Conservation (phyloP, 2,797 vertebrate species). For the Onychomys leucogaster region DNA sequence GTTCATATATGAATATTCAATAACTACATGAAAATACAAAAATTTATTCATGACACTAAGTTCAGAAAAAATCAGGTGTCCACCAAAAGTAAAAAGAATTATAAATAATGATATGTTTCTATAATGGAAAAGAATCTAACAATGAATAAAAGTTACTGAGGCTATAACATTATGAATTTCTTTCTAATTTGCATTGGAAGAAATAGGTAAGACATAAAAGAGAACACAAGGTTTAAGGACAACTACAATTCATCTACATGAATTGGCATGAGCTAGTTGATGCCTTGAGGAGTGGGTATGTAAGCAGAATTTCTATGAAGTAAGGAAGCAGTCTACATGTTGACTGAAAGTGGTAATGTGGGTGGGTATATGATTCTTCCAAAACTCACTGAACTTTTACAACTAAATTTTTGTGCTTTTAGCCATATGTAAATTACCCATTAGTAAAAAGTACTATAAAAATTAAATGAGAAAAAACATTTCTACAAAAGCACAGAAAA, state of each 20-base stretch:
- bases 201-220: not conserved
- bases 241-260: not conserved
- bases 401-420: not conserved
- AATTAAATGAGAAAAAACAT: not conserved
- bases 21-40: too few species aligned
- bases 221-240: not conserved
- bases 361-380: not conserved
- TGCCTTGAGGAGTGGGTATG: not conserved
- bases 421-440: not conserved
- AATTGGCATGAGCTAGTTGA: not conserved
- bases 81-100: too few species aligned
- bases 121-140: not conserved
- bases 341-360: not conserved
- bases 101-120: too few species aligned
- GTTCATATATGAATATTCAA: too few species aligned
- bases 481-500: not conserved
- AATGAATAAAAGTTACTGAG: slow-evolving; percentile 24
- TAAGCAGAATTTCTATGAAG: not conserved
- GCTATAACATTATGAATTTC: not conserved
- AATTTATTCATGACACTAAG: too few species aligned
- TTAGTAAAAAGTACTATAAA: not conserved
- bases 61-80: too few species aligned
- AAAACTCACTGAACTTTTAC: not conserved
- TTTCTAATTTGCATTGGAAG: not conserved
- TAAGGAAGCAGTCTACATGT: not conserved